A percentile compares a stretch with the other conserved stretches of the same genome.
Evolutionary conservation across 1,140 invertebrate species (phyloP).

Genomic region (Acromyrmex heyeri): DNA sequence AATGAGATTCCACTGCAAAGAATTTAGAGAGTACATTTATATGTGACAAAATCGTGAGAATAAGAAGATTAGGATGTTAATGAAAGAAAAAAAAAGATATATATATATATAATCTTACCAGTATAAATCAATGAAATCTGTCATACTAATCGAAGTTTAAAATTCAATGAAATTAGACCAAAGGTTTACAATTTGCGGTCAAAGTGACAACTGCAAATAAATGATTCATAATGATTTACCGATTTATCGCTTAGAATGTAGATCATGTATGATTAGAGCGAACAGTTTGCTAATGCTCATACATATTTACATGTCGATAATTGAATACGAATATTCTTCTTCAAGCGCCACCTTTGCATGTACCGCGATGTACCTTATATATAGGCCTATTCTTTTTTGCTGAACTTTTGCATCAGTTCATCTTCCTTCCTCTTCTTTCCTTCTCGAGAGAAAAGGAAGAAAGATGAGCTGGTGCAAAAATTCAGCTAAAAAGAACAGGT

Average conservation of each 20-base stretch:
- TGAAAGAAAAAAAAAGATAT: neutral
- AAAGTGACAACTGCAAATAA: neutral
- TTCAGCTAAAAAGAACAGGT: too few species aligned
- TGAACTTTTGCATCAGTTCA: too few species aligned
- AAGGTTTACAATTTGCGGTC: neutral
- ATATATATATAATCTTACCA: neutral
- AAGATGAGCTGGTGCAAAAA: too few species aligned
- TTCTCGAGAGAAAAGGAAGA: too few species aligned
- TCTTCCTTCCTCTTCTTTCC: too few species aligned
- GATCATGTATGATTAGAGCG: constrained; percentile 49
- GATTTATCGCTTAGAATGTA: constrained; percentile 38
- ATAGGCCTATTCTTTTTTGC: too few species aligned
- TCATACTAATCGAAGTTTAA: neutral
- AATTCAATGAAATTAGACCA: neutral
- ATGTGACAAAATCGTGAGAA: neutral
- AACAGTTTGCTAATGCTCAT: neutral
- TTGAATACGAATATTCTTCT: neutral
- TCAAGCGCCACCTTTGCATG: neutral
- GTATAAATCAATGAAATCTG: neutral
- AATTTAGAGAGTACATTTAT: too few species aligned
- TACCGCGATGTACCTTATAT: neutral
- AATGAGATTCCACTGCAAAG: too few species aligned
- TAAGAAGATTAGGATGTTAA: neutral
- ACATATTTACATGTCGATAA: neutral
- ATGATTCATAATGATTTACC: constrained; percentile 39